Base-by-base conservation (phyloP, 1,140 invertebrate species). In the Drosophila yakuba region DNA sequence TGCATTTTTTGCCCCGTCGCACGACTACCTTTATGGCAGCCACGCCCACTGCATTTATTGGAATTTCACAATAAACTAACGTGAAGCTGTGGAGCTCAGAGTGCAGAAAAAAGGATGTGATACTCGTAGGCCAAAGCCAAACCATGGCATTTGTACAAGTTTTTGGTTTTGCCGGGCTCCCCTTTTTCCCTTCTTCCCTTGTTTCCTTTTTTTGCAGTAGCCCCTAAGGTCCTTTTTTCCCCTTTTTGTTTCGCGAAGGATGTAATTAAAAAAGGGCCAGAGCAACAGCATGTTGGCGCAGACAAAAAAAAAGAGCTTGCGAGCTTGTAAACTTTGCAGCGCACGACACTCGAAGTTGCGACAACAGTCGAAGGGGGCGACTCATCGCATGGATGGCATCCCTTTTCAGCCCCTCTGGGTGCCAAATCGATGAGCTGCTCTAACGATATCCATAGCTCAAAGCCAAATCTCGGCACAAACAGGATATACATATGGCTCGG, bases 401-500 rank as follows among this genome's bases (percentile, higher is more conserved):
- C 25, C n/a, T 20, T 28, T 47, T n/a, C 32, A 20, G 5, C 15
- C 41, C 57, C 56, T 43, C 32, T 51, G 69, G 50, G 54, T 41
- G 76, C 50, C 74, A 76, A 81, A 85, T 85, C 82, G 81, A 85
- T 86, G 82, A 81, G 78, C 78, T 75, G 48, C 73, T 75, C 73
- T 75, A 75, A 75, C 83, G 83, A 86, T 86, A 86, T 86, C 83
- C 83, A 86, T 86, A 86, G 83, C 83, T 86, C 83, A 86, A 86
- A 86, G 83, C 83, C 73, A 86, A 86, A 86, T 86, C 83, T 86
- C 83, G 78, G 83, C 83, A 86, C 83, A 82, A 88, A 88, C 83
- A 88, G 83, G 79, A 88, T 86, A 88, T 79, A 78, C 75, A 72
- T 78, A 56, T 73, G 73, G 71, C 51, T 66, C 59, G 69, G 68